Evolutionary conservation across 2,888 invertebrate genomes (phyloP), one percentile per base, ranked within the genome.

Genomic region (Linnaemya vulpina): DNA sequence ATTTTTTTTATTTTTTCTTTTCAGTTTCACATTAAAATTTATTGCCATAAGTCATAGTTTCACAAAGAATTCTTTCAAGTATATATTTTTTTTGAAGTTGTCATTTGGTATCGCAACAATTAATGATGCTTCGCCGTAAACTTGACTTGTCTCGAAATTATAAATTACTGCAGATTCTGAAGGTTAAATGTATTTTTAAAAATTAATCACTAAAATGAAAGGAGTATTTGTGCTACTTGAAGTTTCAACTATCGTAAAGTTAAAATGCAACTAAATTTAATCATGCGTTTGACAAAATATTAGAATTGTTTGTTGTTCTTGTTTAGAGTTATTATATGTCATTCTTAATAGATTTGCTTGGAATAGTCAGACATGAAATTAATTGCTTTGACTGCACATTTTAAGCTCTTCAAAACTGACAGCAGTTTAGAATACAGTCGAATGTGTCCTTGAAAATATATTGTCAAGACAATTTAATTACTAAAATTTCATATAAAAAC

Each of bases 41-140:
- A 62, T 80, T 58, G 65, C 62, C 49, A 76, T 80, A 84, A 80
- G 76, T 79, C 71, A 80, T 71, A 43, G 43, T 67, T 76, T 35
- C 53, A 25, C 62, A 67, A 75, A 65, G 49, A 67, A 79, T 35
- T 67, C 43, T 63, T 62, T 55, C 9, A 25, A 67, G 46, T 60
- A 40, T 51, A 35, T 60, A 25, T 51, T 30, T 40, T 40, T 63
- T 55, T 38, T 10, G 30, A 76, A 73, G 70, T 76, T 80, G 84
- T 84, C 79, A 75, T 75, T 79, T 84, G 38, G 65, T 79, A 84
- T 79, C 70, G 65, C 22, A 43, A 70, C 25, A 71, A 84, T 71
- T 80, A 79, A 80, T 84, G 67, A 80, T 80, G 76, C 67, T 65
- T 60, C 67, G 51, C 20, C 60, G 40, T 65, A 70, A 79, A 79